These are phyloP conservation scores for Drosophila pseudoananassae DNA, from an alignment of 1,140 invertebrate genomes.

Conservation along the genomic window DNA sequence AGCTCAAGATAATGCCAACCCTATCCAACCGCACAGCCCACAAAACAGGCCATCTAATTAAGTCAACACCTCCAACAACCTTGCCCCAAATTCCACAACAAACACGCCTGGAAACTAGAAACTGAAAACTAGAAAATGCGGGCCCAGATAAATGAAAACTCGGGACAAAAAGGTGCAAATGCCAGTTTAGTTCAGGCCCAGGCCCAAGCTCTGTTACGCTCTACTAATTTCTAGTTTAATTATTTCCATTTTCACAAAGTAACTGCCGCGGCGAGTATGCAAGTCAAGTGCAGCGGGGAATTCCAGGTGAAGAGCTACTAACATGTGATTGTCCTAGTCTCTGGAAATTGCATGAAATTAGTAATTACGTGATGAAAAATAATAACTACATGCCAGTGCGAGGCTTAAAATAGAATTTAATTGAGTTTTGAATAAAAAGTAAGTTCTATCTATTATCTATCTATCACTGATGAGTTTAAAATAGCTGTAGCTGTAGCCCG, in stretches of 20 bases:
- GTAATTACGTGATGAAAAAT: slow-evolving; percentile 65
- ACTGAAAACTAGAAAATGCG: slow-evolving; percentile 23
- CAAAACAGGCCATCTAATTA: slow-evolving; percentile 32
- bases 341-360: slow-evolving; percentile 65
- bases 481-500: too few species aligned
- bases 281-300: slow-evolving; percentile 68
- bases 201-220: slow-evolving; percentile 56
- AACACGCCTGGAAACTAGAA: neutral
- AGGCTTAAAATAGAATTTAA: slow-evolving; percentile 54
- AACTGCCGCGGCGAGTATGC: slow-evolving; percentile 50
- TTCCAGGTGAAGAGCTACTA: slow-evolving; percentile 58
- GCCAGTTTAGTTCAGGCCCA: slow-evolving; percentile 28
- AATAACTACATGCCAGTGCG: slow-evolving; percentile 40
- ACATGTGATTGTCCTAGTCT: neutral
- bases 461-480: too few species aligned
- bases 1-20: too few species aligned
- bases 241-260: slow-evolving; percentile 79
- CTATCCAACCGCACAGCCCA: too few species aligned
- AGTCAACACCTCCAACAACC: slow-evolving; percentile 48
- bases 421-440: slow-evolving; percentile 25
- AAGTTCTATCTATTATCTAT: too few species aligned
- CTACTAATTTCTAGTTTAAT: slow-evolving; percentile 80
- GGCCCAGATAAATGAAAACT: slow-evolving; percentile 43
- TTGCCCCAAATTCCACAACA: slow-evolving; percentile 33
- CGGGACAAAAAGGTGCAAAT: slow-evolving; percentile 44